Evolutionary conservation across 2,888 invertebrate species (phyloP).

Genomic region (Flabesymbios commensalis): DNA sequence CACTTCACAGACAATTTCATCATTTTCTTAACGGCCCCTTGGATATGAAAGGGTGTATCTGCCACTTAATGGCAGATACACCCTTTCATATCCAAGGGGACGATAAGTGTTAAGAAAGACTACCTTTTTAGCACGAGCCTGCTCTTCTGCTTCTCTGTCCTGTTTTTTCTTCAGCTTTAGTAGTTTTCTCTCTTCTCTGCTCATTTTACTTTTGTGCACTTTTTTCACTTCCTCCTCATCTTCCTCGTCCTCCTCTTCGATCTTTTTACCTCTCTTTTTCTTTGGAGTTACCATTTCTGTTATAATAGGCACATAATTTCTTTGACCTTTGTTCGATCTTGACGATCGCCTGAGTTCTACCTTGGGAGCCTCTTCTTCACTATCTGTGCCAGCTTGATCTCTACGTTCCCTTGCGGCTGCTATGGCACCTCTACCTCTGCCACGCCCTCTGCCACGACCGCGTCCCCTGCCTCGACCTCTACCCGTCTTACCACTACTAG

Average conservation of each 20-base stretch:
- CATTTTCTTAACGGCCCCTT: too few relatives aligned
- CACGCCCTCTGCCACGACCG: background rate
- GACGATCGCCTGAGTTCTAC: conserved; percentile 28
- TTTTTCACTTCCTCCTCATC: background rate
- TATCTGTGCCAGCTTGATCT: background rate
- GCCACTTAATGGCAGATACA: too few relatives aligned
- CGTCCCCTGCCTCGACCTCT: conserved; percentile 12
- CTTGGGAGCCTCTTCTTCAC: conserved; percentile 11
- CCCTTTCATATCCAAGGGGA: too few relatives aligned
- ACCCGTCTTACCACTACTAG: background rate
- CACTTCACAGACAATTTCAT: too few relatives aligned
- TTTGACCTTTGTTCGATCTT: conserved; percentile 33
- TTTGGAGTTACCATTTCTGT: conserved; percentile 1
- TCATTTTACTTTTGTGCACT: conserved; percentile 15
- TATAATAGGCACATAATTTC: conserved; percentile 1
- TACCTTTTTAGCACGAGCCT: too few relatives aligned
- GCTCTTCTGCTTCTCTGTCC: conserved; percentile 12
- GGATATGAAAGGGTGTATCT: too few relatives aligned
- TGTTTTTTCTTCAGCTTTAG: conserved; percentile 14
- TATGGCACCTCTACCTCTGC: background rate
- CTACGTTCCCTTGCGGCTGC: background rate
- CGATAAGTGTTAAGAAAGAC: too few relatives aligned
- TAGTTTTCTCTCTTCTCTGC: conserved; percentile 14
- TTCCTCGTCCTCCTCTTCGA: conserved; percentile 13
- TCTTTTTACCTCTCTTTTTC: background rate